phyloP scores from a whole-genome alignment of 1,140 invertebrate genomes.

The Leptonema lineaticorne region DNA sequence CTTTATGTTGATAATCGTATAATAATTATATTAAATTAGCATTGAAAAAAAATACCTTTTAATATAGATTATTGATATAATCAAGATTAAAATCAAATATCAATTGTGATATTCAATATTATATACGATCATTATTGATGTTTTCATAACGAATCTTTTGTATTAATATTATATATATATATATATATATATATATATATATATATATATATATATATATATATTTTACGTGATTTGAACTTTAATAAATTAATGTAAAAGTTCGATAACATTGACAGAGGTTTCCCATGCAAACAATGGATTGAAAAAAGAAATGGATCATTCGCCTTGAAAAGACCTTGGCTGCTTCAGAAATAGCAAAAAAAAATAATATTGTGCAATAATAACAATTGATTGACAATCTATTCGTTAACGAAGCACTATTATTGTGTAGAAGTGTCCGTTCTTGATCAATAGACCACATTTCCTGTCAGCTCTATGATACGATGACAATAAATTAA shows the following conservation, averaged over 20 bases:
- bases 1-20: too few relatives aligned
- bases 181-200: not conserved
- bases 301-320: conserved; percentile 1
- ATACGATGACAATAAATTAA: not conserved
- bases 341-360: not conserved
- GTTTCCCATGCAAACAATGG: not conserved
- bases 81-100: too few relatives aligned
- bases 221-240: not conserved
- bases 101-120: too few relatives aligned
- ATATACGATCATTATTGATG: too few relatives aligned
- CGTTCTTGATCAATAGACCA: not conserved
- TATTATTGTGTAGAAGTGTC: not conserved
- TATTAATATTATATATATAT: not conserved
- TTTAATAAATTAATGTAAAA: not conserved
- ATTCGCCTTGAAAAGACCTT: not conserved
- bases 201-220: not conserved
- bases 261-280: conserved; percentile 8
- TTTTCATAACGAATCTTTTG: too few relatives aligned
- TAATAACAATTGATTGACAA: not conserved
- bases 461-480: not conserved
- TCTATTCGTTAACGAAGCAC: not conserved
- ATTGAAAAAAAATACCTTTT: too few relatives aligned
- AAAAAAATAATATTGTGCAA: too few relatives aligned
- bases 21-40: too few relatives aligned
- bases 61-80: too few relatives aligned